A percentile compares a stretch with the other conserved stretches of the same genome.
Conservation (phyloP, 2,797 vertebrate species). For the Sternarchorhynchus goeldii region DNA sequence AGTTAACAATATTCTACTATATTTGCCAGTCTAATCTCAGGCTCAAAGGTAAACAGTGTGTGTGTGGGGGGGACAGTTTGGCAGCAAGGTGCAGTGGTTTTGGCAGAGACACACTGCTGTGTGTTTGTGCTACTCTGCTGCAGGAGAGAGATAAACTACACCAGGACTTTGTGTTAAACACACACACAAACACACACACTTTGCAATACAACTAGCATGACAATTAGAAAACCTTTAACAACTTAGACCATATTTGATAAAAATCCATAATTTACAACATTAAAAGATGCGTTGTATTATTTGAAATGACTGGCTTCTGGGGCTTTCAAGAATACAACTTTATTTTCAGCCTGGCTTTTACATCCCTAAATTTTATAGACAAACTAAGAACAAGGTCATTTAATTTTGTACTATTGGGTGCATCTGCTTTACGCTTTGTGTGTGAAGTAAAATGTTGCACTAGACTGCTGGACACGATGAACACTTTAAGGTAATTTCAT, state of each 20-base stretch:
- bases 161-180: conserved; percentile 66
- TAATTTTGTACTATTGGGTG: conserved; percentile 23
- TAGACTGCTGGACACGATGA: background rate
- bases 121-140: conserved; percentile 76
- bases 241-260: background rate
- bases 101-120: conserved; percentile 72
- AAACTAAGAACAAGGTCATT: conserved; percentile 34
- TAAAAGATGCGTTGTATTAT: background rate
- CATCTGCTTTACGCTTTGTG: background rate
- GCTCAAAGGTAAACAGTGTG: conserved; percentile 48
- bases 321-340: background rate
- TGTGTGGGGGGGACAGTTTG: conserved; percentile 71
- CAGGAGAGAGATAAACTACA: conserved; percentile 76
- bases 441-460: background rate
- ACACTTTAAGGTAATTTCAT: background rate
- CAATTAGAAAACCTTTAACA: conserved; percentile 31
- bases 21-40: conserved; percentile 31
- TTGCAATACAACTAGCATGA: conserved; percentile 37
- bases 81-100: conserved; percentile 67
- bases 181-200: conserved; percentile 52
- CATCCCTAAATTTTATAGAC: background rate
- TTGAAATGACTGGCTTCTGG: background rate
- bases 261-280: background rate
- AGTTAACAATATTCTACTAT: conserved; percentile 28
- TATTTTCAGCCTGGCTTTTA: background rate